Conservation (phyloP, 2,888 invertebrate species). For the Sturmia bella region DNA sequence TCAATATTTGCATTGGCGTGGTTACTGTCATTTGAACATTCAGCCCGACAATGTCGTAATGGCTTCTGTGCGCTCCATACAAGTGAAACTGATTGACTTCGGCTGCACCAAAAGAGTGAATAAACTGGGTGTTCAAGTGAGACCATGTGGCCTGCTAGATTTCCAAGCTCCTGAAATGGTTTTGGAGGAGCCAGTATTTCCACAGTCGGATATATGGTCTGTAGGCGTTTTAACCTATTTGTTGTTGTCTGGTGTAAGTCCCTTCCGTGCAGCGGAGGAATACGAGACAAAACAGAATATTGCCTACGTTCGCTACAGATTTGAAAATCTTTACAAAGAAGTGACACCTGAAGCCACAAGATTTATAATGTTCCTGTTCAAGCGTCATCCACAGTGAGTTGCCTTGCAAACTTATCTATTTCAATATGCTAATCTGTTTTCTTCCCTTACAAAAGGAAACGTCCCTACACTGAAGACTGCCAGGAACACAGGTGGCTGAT, state of each 20-base stretch:
- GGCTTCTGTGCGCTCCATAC: slow-evolving; percentile 90
- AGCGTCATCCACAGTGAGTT: slow-evolving; percentile 93
- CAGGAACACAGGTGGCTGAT: slow-evolving; percentile 98
- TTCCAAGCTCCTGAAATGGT: slow-evolving; percentile 93
- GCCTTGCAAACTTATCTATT: not conserved
- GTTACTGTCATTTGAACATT: slow-evolving; percentile 92
- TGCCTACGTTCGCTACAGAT: slow-evolving; percentile 94
- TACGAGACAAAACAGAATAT: slow-evolving; percentile 95
- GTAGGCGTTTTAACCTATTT: slow-evolving; percentile 95
- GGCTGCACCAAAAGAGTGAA: slow-evolving; percentile 92
- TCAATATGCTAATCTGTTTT: not conserved
- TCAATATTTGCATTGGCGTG: slow-evolving; percentile 97
- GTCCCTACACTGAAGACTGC: slow-evolving; percentile 96
- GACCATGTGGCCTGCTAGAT: slow-evolving; percentile 88
- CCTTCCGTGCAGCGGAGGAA: slow-evolving; percentile 92
- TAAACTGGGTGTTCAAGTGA: slow-evolving; percentile 87
- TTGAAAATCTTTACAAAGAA: slow-evolving; percentile 96
- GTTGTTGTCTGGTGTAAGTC: slow-evolving; percentile 94
- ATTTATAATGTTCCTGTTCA: slow-evolving; percentile 97
- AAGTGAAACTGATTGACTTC: slow-evolving; percentile 96
- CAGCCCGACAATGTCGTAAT: slow-evolving; percentile 98
- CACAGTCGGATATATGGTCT: slow-evolving; percentile 97
- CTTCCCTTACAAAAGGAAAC: slow-evolving; percentile 84
- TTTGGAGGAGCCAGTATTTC: slow-evolving; percentile 92
- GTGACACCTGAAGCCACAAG: slow-evolving; percentile 95